Evolutionary conservation across 2,113 vertebrate genomes (phyloP).

Genomic region (Xiphophorus couchianus): DNA sequence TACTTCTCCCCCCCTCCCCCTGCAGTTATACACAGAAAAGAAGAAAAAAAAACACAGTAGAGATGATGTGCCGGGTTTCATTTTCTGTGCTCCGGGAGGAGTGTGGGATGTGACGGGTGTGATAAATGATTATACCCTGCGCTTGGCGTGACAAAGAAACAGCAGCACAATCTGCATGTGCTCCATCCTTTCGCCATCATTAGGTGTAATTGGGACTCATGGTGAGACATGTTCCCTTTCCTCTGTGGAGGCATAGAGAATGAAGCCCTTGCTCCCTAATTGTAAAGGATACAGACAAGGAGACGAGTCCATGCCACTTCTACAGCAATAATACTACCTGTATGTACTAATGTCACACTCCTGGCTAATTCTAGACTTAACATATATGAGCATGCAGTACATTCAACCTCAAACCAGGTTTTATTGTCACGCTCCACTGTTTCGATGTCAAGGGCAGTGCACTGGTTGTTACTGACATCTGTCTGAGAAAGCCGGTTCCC

Average conservation of each 20-base stretch:
- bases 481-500: slow-evolving; percentile 44
- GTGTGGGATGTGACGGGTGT: slow-evolving; percentile 73
- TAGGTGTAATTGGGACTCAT: slow-evolving; percentile 81
- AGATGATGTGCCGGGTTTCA: slow-evolving; percentile 70
- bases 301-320: slow-evolving; percentile 52
- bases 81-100: slow-evolving; percentile 69
- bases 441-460: slow-evolving; percentile 39
- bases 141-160: slow-evolving; percentile 75
- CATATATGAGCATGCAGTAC: slow-evolving; percentile 39
- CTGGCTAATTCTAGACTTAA: slow-evolving; percentile 46
- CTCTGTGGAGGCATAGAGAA: slow-evolving; percentile 42
- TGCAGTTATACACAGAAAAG: slow-evolving; percentile 73
- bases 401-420: slow-evolving; percentile 26
- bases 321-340: slow-evolving; percentile 30
- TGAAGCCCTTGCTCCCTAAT: slow-evolving; percentile 57
- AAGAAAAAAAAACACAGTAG: slow-evolving; percentile 41
- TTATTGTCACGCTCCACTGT: slow-evolving; percentile 46
- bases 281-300: slow-evolving; percentile 50
- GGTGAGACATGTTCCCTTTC: slow-evolving; percentile 64
- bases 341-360: slow-evolving; percentile 28
- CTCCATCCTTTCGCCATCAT: slow-evolving; percentile 78
- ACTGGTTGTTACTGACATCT: slow-evolving; percentile 55
- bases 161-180: slow-evolving; percentile 76
- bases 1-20: slow-evolving; percentile 76
- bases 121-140: slow-evolving; percentile 76